These are phyloP conservation scores for Dicranocentrus wangi DNA, from an alignment of 2,888 invertebrate species.

Conservation along the genomic window DNA sequence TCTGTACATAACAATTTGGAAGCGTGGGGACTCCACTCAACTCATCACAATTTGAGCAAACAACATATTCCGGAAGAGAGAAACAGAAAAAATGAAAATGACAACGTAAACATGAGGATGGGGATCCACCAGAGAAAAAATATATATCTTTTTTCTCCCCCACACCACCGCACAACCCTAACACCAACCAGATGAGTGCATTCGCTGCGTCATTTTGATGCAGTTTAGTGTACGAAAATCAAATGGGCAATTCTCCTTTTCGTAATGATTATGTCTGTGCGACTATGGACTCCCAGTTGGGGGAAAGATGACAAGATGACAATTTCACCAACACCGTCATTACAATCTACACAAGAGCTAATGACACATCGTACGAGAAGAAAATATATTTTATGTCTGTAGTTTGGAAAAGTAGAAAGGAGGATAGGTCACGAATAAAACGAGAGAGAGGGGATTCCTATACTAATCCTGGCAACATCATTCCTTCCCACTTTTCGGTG, in stretches of 20 bases:
- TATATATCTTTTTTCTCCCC: too few relatives aligned
- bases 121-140: too few relatives aligned
- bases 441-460: too few relatives aligned
- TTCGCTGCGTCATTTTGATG: neutral
- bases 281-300: neutral
- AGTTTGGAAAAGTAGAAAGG: neutral
- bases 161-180: too few relatives aligned
- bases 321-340: neutral
- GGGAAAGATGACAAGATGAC: neutral
- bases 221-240: neutral
- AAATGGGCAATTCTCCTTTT: neutral
- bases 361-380: neutral
- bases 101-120: neutral
- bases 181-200: neutral
- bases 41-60: slow-evolving; percentile 4
- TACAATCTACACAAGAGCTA: neutral
- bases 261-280: neutral
- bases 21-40: neutral
- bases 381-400: neutral
- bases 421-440: slow-evolving; percentile 19
- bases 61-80: too few relatives aligned
- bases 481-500: too few relatives aligned
- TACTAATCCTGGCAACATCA: too few relatives aligned
- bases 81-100: too few relatives aligned
- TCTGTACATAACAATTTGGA: slow-evolving; percentile 3